Evolutionary conservation across 1,140 invertebrate genomes (phyloP).

Genomic region (Leptinotarsa defecta): DNA sequence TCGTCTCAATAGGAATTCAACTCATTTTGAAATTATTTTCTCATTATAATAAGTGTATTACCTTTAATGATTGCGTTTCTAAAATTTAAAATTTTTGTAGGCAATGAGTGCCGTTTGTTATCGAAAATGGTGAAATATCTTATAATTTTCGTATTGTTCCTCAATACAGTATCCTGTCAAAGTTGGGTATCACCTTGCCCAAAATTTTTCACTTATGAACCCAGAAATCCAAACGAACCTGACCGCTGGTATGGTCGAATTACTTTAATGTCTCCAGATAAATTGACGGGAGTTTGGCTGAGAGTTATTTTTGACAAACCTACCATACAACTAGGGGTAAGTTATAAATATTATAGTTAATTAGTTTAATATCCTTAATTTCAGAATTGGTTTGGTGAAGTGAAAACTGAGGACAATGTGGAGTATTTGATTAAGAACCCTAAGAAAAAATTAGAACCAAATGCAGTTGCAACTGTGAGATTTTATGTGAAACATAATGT

Average conservation of each 20-base stretch:
- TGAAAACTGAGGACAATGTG: constrained; percentile 49
- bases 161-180: constrained; percentile 22
- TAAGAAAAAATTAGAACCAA: constrained; percentile 44
- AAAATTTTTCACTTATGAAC: constrained; percentile 46
- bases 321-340: constrained; percentile 50
- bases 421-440: constrained; percentile 52
- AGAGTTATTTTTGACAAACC: constrained; percentile 45
- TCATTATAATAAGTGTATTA: not conserved
- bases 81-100: not conserved
- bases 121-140: not conserved
- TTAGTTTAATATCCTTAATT: constrained; percentile 16
- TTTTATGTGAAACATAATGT: constrained; percentile 53
- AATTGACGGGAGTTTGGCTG: constrained; percentile 51
- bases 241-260: constrained; percentile 51
- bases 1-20: not conserved
- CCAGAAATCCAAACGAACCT: constrained; percentile 33
- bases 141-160: not conserved
- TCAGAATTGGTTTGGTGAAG: constrained; percentile 56
- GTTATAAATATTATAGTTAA: constrained; percentile 19
- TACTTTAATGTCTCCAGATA: constrained; percentile 37
- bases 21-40: not conserved
- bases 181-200: constrained; percentile 49
- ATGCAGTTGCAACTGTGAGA: constrained; percentile 43
- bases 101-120: not conserved
- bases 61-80: not conserved